A percentile compares a stretch with the other conserved stretches of the same genome.
phyloP scores from a whole-genome alignment of 2,797 vertebrate genomes.

The Pipistrellus nathusii region DNA sequence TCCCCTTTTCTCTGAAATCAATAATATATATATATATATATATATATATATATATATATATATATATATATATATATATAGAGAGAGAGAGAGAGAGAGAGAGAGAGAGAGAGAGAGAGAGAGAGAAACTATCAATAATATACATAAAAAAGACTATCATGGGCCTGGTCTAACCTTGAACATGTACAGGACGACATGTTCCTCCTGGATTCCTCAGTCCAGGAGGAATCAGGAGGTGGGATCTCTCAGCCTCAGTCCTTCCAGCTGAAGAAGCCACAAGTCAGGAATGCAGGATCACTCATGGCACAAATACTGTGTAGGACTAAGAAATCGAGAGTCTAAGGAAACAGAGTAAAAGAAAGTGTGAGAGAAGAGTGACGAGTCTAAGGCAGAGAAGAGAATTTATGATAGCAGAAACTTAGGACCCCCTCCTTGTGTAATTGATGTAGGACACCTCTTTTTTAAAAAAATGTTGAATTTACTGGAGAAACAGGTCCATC shows the following conservation, averaged over 20 bases:
- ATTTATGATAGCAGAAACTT: neutral
- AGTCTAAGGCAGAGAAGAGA: neutral
- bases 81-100: too few relatives aligned
- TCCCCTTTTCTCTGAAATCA: too few relatives aligned
- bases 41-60: too few relatives aligned
- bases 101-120: too few relatives aligned
- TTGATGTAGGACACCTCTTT: neutral
- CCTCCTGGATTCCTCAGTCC: neutral
- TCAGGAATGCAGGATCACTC: neutral
- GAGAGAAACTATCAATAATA: neutral
- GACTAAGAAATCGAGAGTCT: neutral
- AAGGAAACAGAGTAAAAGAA: neutral
- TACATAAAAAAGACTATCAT: neutral
- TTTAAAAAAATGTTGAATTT: neutral
- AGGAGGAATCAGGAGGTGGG: neutral
- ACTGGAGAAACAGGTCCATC: neutral
- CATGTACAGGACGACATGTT: neutral
- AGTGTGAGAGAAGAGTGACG: neutral
- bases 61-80: too few relatives aligned
- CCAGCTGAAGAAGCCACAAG: neutral
- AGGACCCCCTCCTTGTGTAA: neutral
- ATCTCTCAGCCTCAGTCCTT: neutral
- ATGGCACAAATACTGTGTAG: neutral
- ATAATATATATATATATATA: too few relatives aligned
- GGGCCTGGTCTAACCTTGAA: neutral